Evolutionary conservation across 2,888 invertebrate species (phyloP).

Genomic region (Noctua janthe): DNA sequence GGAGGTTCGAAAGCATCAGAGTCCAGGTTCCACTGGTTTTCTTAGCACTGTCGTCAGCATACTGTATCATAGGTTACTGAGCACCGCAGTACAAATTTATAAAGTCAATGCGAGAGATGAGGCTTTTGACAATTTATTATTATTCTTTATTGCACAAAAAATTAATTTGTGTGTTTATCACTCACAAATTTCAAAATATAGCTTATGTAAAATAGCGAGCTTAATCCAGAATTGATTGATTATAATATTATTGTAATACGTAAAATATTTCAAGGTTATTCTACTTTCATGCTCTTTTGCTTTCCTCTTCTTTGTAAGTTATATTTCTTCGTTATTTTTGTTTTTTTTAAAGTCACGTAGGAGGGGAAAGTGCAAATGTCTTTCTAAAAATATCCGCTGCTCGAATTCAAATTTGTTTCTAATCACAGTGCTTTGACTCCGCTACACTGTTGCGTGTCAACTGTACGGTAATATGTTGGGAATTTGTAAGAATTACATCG

Average conservation of each 20-base stretch:
- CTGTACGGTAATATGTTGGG: not conserved
- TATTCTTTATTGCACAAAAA: too few relatives aligned
- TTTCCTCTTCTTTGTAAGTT: not conserved
- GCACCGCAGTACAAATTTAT: not conserved
- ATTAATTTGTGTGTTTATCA: too few relatives aligned
- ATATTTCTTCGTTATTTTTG: not conserved
- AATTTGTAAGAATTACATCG: conserved; percentile 17
- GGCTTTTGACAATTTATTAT: not conserved
- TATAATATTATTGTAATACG: not conserved
- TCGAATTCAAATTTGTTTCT: conserved; percentile 30
- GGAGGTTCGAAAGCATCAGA: not conserved
- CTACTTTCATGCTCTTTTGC: not conserved
- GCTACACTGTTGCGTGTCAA: conserved; percentile 24
- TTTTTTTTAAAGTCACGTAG: not conserved
- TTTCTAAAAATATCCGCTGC: not conserved
- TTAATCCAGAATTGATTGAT: too few relatives aligned
- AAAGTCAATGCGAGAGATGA: not conserved
- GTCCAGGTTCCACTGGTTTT: not conserved
- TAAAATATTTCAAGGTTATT: not conserved
- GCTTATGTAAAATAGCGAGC: too few relatives aligned
- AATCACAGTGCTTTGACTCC: conserved; percentile 19
- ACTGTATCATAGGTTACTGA: not conserved
- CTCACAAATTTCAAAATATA: too few relatives aligned
- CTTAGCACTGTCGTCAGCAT: not conserved
- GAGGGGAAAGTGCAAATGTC: conserved; percentile 4